These are phyloP conservation scores for Ascaphus truei DNA, from an alignment of 2,113 vertebrate species.

Conservation along the genomic window DNA sequence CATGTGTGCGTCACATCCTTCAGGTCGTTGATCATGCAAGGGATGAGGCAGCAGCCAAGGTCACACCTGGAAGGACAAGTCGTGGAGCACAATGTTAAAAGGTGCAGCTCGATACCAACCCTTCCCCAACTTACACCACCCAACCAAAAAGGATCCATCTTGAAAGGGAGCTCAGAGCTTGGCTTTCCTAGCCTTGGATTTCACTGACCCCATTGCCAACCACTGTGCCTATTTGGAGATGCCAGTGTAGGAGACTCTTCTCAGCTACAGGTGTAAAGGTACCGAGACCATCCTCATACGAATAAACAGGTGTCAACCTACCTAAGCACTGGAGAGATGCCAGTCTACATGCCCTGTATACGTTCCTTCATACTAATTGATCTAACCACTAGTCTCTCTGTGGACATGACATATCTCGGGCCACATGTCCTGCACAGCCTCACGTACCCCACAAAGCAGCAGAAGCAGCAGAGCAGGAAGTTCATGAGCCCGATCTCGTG, in stretches of 20 bases:
- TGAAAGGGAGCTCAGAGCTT: accelerated
- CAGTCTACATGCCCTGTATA: too few species aligned
- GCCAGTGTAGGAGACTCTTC: too few species aligned
- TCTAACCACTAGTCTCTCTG: too few species aligned
- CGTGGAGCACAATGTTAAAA: too few species aligned
- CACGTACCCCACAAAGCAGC: constrained; percentile 92
- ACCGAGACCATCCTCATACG: too few species aligned
- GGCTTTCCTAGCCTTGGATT: neutral
- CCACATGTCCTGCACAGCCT: neutral
- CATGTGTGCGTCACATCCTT: constrained; percentile 98
- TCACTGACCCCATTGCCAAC: neutral
- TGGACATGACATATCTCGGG: too few species aligned
- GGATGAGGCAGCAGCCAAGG: constrained; percentile 94
- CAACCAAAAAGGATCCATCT: accelerated
- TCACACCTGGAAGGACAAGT: constrained; percentile 77
- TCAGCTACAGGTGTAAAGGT: too few species aligned
- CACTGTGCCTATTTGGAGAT: too few species aligned
- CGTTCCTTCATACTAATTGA: too few species aligned
- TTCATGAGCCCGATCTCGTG: constrained; percentile 93
- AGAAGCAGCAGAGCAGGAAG: constrained; percentile 92
- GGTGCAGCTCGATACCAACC: too few species aligned
- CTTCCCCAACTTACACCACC: accelerated
- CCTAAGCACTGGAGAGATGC: too few species aligned
- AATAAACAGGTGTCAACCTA: too few species aligned
- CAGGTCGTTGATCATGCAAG: constrained; percentile 93